These are phyloP conservation scores for Aldrovandia affinis DNA, from an alignment of 2,797 vertebrate species.

Conservation along the genomic window DNA sequence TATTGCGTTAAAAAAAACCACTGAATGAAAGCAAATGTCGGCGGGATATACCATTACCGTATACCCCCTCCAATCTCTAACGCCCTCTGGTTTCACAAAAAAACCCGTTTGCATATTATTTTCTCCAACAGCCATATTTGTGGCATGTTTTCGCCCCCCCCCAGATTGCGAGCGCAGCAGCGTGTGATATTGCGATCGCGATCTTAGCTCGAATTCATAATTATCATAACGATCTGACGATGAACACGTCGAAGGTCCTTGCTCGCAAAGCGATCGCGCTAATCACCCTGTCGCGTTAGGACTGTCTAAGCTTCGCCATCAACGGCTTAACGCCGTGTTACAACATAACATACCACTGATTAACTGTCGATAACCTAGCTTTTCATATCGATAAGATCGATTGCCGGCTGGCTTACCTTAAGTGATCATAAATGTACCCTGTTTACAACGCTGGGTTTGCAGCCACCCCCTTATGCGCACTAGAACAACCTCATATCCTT, in stretches of 20 bases:
- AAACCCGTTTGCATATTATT: not conserved
- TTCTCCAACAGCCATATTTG: constrained; percentile 28
- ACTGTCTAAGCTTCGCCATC: not conserved
- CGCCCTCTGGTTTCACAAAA: not conserved
- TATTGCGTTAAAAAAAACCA: not conserved
- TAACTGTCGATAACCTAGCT: not conserved
- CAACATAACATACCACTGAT: not conserved
- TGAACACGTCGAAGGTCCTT: not conserved
- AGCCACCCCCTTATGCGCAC: not conserved
- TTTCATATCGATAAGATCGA: not conserved
- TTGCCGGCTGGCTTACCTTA: not conserved
- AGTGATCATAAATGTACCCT: not conserved
- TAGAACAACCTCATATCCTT: not conserved
- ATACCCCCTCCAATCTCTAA: not conserved
- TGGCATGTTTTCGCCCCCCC: not conserved
- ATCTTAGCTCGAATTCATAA: not conserved
- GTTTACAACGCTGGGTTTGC: not conserved
- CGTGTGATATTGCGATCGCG: not conserved
- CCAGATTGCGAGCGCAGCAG: not conserved
- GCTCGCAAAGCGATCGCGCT: not conserved
- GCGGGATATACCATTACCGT: constrained; percentile 22
- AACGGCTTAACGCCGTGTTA: not conserved
- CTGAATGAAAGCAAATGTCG: constrained; percentile 19
- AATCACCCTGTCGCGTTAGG: not conserved
- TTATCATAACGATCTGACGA: not conserved